phyloP scores from a whole-genome alignment of 1,140 invertebrate species.

The Teleopsis dalmanni region DNA sequence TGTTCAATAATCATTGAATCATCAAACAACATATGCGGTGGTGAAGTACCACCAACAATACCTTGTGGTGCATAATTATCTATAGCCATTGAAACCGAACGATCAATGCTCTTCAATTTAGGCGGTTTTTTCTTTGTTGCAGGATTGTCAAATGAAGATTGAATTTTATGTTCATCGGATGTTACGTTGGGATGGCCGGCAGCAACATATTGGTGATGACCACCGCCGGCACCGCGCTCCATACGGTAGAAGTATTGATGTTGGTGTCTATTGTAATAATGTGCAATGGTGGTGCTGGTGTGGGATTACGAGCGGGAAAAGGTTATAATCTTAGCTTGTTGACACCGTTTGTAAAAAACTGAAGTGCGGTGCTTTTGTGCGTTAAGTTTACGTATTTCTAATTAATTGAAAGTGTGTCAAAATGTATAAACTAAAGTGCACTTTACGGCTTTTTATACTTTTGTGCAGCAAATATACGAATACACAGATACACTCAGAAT shows the following conservation, averaged over 20 bases:
- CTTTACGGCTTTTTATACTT: no score
- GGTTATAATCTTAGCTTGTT: conserved; percentile 5
- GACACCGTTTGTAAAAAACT: no score
- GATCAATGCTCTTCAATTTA: conserved; percentile 41
- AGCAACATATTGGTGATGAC: conserved; percentile 27
- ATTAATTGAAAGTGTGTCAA: no score
- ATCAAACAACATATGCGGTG: conserved; percentile 16
- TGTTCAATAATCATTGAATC: conserved; percentile 37
- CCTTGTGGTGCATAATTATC: conserved; percentile 37
- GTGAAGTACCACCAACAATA: conserved; percentile 8
- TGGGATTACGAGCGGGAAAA: conserved; percentile 5
- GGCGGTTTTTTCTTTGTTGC: conserved; percentile 42
- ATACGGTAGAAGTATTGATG: conserved; percentile 44
- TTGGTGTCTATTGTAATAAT: conserved; percentile 40
- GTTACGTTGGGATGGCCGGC: conserved; percentile 14
- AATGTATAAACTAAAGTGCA: no score
- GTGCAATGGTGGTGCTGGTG: conserved; percentile 43
- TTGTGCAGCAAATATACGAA: no score
- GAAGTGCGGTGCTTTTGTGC: no score
- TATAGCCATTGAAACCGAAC: conserved; percentile 42
- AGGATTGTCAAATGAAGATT: conserved; percentile 40
- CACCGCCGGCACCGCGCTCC: conserved; percentile 44
- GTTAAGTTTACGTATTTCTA: no score
- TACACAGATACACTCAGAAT: no score
- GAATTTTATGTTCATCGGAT: conserved; percentile 5